Base-by-base conservation (phyloP, 2,113 vertebrate species). In the Panurus biarmicus region DNA sequence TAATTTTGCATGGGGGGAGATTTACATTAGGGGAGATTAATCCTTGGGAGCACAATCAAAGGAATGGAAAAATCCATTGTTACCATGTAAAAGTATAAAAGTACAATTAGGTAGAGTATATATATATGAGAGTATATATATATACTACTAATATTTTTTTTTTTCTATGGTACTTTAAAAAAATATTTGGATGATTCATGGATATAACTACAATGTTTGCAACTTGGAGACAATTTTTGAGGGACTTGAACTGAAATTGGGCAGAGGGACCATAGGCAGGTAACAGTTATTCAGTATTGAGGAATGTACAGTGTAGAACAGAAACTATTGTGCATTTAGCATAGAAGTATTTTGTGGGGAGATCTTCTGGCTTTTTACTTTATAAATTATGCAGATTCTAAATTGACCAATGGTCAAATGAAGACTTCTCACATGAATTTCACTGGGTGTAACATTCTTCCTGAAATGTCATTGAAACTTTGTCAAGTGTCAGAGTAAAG, bases 321-420 rank as follows among this genome's bases (percentile, higher is more conserved):
- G 23, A 50, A 74, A 67, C 0, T 38, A 15, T 67, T 40, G 8
- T 2, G 4, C 4, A 26, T 54, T 78, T 42, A 42, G 3, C 15
- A 62, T 53, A 57, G 4, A 35, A 28, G 2, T 20, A 20, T 73
- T 18, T 26, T 31, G 2, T 4, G 5, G 0, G 17, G 2, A 8
- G 1, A 0, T 4, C 2, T n/a, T 40, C n/a, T 33, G 13, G 7
- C 4, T 53, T 29, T 29, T 62, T 56, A 3, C 31, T 87, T 48
- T 7, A 57, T 22, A 25, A 65, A 57, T 22, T 60, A 8, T 26
- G 50, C 25, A 70, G 0, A 10, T 35, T 53, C 9, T 47, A 33
- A 61, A 61, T 2, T 26, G 10, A 33, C 45, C 18, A 60, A 12
- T 5, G 14, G 4, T n/a, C 6, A 82, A n/a, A 48, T 12, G 5